Evolutionary conservation across 30 jellyfish, hydroid and myxozoan species (phyloP).

Genomic region (Turritopsis dohrnii): DNA sequence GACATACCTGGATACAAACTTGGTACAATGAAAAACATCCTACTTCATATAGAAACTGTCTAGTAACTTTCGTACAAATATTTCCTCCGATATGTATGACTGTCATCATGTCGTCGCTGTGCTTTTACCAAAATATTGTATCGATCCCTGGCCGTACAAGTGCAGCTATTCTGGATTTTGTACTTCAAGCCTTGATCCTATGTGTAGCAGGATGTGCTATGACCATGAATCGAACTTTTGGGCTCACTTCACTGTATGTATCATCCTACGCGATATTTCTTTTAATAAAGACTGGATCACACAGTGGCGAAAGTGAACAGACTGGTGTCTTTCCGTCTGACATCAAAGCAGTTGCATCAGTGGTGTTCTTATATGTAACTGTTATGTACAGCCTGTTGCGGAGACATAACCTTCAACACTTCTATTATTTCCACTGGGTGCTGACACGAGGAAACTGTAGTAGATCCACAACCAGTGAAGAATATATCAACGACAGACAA

Average conservation of each 20-base stretch:
- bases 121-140: neutral
- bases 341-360: neutral
- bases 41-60: neutral
- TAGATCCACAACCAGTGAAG: neutral
- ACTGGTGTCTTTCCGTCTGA: conserved; percentile 6
- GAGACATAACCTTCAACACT: conserved; percentile 15
- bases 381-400: conserved; percentile 17
- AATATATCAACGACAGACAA: neutral
- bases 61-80: neutral
- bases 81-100: neutral
- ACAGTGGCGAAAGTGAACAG: neutral
- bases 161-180: neutral
- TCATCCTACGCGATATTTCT: neutral
- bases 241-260: neutral
- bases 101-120: neutral
- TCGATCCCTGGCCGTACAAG: neutral
- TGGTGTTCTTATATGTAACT: neutral
- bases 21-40: neutral
- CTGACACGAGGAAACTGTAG: conserved; percentile 9
- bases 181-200: neutral
- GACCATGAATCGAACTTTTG: neutral
- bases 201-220: conserved; percentile 1
- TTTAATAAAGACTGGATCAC: neutral
- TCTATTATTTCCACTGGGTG: conserved; percentile 26
- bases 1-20: neutral